Conservation (phyloP, 2,113 vertebrate species). For the Melanerpes formicivorus region DNA sequence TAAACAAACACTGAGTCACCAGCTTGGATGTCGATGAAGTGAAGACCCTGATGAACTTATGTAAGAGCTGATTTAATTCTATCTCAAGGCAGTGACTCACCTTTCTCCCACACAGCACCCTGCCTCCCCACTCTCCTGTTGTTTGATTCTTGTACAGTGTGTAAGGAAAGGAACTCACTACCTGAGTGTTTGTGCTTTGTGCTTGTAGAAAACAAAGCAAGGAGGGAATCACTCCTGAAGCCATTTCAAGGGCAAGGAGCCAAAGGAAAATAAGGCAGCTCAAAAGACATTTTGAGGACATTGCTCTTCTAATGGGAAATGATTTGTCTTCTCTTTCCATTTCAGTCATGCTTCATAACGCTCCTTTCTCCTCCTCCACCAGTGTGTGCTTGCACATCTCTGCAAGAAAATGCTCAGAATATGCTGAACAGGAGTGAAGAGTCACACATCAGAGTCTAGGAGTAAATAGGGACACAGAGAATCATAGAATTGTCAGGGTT, state of each 20-base stretch:
- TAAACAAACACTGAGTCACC: conserved; percentile 39
- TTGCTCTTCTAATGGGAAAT: background rate
- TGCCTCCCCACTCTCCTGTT: background rate
- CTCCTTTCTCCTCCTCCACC: background rate
- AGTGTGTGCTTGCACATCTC: background rate
- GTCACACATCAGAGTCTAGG: background rate
- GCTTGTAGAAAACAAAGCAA: conserved; percentile 1
- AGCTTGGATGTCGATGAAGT: background rate
- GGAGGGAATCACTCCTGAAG: background rate
- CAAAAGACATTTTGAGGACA: background rate
- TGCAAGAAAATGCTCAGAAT: background rate
- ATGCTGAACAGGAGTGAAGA: background rate
- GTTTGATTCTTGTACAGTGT: background rate
- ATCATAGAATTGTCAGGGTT: too few species aligned
- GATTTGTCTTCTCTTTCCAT: background rate
- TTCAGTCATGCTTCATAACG: background rate
- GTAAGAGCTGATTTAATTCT: conserved; percentile 16
- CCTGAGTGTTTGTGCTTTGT: background rate
- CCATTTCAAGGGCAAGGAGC: background rate
- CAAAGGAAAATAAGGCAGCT: background rate
- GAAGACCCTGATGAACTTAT: conserved; percentile 8
- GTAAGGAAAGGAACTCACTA: background rate
- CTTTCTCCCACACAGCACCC: background rate
- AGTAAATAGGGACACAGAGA: background rate
- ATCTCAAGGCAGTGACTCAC: conserved; percentile 31